These are phyloP conservation scores for Podarcis raffonei DNA, from an alignment of 2,113 vertebrate species.

Conservation along the genomic window DNA sequence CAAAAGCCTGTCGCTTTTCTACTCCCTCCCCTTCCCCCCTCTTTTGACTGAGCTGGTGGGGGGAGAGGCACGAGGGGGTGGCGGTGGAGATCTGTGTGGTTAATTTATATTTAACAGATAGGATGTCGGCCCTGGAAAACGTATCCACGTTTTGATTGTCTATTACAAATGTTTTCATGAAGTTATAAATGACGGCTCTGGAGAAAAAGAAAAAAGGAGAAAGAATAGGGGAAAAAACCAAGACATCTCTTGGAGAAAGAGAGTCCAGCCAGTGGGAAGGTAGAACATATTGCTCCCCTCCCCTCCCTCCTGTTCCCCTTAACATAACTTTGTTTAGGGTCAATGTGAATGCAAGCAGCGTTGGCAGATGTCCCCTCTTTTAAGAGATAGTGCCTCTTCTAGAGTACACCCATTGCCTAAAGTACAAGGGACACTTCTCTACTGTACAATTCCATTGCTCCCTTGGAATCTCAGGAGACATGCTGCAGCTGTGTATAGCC, in stretches of 20 bases:
- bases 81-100: conserved; percentile 74
- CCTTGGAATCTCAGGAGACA: not conserved
- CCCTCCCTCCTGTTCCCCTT: not conserved
- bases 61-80: not conserved
- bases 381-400: not conserved
- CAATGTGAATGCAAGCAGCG: not conserved
- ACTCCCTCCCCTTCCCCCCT: conserved; percentile 46
- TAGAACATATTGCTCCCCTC: not conserved
- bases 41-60: conserved; percentile 7
- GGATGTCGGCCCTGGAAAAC: conserved; percentile 79
- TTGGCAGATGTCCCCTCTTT: not conserved
- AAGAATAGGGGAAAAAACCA: conserved; percentile 60
- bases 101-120: conserved; percentile 90
- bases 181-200: conserved; percentile 75
- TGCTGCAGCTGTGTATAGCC: not conserved
- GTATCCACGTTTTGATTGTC: conserved; percentile 87
- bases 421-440: not conserved
- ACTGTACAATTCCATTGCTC: not conserved
- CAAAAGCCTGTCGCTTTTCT: conserved; percentile 74
- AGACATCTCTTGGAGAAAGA: conserved; percentile 44
- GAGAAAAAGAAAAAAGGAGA: conserved; percentile 65
- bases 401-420: not conserved
- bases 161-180: conserved; percentile 83
- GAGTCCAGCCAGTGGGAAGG: conserved; percentile 14
- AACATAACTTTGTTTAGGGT: conserved; percentile 31